These are phyloP conservation scores for Drosophila ezoana DNA, from an alignment of 2,888 invertebrate genomes.

Conservation along the genomic window DNA sequence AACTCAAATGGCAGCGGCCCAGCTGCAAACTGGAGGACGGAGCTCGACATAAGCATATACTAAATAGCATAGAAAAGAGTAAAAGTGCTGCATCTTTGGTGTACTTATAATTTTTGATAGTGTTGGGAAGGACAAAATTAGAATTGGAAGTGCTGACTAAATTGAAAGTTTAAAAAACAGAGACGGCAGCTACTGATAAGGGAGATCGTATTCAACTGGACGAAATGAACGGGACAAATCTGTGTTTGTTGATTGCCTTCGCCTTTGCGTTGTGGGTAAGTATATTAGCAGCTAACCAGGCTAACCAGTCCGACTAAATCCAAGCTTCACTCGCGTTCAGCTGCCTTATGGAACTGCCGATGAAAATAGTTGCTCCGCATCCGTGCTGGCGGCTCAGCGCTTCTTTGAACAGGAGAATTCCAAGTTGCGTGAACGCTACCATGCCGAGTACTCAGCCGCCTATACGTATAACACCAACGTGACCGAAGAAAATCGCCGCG, in stretches of 20 bases:
- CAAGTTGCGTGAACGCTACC: constrained; percentile 86
- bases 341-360: constrained; percentile 30
- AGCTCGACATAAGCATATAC: neutral
- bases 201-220: neutral
- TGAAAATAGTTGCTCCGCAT: constrained; percentile 55
- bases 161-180: constrained; percentile 28
- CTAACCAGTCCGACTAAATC: neutral
- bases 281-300: neutral
- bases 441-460: constrained; percentile 86
- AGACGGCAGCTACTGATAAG: constrained; percentile 4
- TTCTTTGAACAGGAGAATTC: constrained; percentile 88
- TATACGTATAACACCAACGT: constrained; percentile 91
- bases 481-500: constrained; percentile 89
- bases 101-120: neutral
- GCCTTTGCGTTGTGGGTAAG: constrained; percentile 29
- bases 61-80: constrained; percentile 8
- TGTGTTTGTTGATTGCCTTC: constrained; percentile 9
- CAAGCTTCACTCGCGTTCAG: constrained; percentile 15
- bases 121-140: too few relatives aligned
- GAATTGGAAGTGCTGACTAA: constrained; percentile 9
- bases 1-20: constrained; percentile 13
- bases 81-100: too few relatives aligned
- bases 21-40: neutral
- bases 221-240: constrained; percentile 20
- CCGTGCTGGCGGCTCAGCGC: constrained; percentile 86